phyloP scores from a whole-genome alignment of 2,797 vertebrate species.

The Tangara arthus region DNA sequence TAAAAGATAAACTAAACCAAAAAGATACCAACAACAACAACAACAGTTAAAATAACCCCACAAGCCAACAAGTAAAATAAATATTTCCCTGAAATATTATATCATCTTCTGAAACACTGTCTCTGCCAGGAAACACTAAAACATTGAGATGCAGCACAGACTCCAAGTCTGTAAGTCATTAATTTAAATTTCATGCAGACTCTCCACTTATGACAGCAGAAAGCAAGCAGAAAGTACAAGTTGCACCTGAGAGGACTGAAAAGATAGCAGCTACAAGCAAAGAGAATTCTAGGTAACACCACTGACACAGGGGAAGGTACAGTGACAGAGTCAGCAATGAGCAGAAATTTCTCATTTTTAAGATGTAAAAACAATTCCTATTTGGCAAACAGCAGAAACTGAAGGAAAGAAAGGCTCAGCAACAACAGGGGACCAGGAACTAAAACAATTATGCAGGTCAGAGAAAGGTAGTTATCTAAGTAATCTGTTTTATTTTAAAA shows the following conservation, averaged over 20 bases:
- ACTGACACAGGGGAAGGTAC: not conserved
- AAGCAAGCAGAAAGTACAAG: not conserved
- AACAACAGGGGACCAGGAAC: not conserved
- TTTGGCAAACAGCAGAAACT: not conserved
- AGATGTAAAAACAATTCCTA: not conserved
- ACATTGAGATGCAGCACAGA: not conserved
- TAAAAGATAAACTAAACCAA: not conserved
- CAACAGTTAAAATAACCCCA: not conserved
- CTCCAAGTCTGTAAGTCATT: not conserved
- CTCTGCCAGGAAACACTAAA: not conserved
- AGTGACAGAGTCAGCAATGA: not conserved
- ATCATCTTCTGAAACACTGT: not conserved
- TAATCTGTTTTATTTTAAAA: not conserved
- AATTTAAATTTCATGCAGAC: not conserved
- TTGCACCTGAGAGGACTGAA: not conserved
- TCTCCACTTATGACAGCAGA: not conserved
- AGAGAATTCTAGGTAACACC: not conserved
- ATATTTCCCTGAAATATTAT: not conserved
- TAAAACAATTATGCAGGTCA: not conserved
- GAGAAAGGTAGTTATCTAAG: not conserved
- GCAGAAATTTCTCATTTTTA: not conserved
- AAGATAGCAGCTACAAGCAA: not conserved
- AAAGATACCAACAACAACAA: accelerated
- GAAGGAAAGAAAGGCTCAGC: not conserved
- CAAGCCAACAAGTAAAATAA: not conserved